These are phyloP conservation scores for Andrena trimmerana DNA, from an alignment of 2,888 invertebrate species.

Conservation along the genomic window DNA sequence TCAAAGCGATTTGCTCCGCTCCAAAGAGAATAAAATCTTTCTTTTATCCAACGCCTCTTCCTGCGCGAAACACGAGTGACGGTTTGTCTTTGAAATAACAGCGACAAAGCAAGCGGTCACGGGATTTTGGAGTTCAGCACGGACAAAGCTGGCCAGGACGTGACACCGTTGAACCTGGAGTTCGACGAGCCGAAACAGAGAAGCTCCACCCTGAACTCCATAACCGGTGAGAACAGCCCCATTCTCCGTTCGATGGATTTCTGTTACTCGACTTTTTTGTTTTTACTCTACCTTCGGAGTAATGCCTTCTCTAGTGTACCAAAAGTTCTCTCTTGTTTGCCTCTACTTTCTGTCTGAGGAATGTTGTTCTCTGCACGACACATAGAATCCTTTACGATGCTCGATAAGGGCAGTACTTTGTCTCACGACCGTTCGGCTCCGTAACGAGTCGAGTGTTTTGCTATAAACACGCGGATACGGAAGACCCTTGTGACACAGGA, in stretches of 20 bases:
- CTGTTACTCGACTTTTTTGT: constrained; percentile 11
- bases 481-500: constrained; percentile 50
- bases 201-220: constrained; percentile 91
- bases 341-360: constrained; percentile 76
- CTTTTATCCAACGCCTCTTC: background rate
- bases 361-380: constrained; percentile 80
- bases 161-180: constrained; percentile 93
- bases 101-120: constrained; percentile 86
- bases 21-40: background rate
- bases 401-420: constrained; percentile 19
- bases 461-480: constrained; percentile 21
- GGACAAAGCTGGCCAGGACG: constrained; percentile 94
- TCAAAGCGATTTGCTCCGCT: background rate
- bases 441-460: constrained; percentile 36
- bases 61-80: background rate
- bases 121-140: constrained; percentile 94
- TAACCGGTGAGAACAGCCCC: constrained; percentile 88
- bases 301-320: constrained; percentile 18
- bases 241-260: background rate
- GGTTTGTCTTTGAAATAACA: constrained; percentile 57
- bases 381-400: constrained; percentile 40
- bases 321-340: constrained; percentile 52
- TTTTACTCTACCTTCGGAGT: constrained; percentile 19
- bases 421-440: constrained; percentile 24
- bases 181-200: constrained; percentile 90